Percentiles rank a stretch among this genome's conserved stretches.
These are phyloP conservation scores for Drosophila nigrodunni DNA, from an alignment of 1,140 invertebrate genomes.

Conservation along the genomic window DNA sequence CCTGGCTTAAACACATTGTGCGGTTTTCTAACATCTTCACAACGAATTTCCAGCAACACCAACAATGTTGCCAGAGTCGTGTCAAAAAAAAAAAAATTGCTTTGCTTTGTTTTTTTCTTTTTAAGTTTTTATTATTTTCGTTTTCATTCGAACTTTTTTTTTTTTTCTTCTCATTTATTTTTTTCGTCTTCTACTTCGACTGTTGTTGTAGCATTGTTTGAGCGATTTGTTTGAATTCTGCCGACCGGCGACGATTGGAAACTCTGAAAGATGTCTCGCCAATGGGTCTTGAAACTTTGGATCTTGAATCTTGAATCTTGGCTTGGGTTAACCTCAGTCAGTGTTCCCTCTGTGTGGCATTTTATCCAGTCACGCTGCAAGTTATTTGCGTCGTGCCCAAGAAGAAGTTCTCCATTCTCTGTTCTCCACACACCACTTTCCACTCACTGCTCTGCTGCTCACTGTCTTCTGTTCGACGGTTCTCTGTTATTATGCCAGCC, in stretches of 20 bases:
- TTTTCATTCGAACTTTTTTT: conserved; percentile 32
- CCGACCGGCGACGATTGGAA: conserved; percentile 65
- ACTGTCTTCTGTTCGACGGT: neutral
- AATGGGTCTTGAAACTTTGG: conserved; percentile 33
- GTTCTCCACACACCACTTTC: neutral
- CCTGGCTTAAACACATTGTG: conserved; percentile 39
- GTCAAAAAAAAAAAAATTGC: conserved; percentile 65
- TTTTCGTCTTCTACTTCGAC: conserved; percentile 25
- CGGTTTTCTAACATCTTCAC: conserved; percentile 60
- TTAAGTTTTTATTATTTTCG: conserved; percentile 28
- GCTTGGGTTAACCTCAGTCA: neutral
- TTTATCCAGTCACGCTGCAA: conserved; percentile 81
- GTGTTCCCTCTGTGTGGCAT: conserved; percentile 42
- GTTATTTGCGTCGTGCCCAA: conserved; percentile 79
- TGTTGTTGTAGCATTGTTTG: conserved; percentile 75
- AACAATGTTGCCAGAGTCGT: conserved; percentile 69
- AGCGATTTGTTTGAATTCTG: conserved; percentile 80
- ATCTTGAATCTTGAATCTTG: conserved; percentile 31
- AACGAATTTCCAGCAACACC: conserved; percentile 28
- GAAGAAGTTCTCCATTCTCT: conserved; percentile 55
- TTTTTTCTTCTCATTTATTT: conserved; percentile 16
- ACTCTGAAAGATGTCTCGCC: conserved; percentile 68
- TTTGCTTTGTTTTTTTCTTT: conserved; percentile 59
- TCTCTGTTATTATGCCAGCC: conserved; percentile 80
- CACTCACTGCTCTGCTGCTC: neutral